phyloP scores from a whole-genome alignment of 1,140 invertebrate species.

The Gonioctena quinquepunctata region DNA sequence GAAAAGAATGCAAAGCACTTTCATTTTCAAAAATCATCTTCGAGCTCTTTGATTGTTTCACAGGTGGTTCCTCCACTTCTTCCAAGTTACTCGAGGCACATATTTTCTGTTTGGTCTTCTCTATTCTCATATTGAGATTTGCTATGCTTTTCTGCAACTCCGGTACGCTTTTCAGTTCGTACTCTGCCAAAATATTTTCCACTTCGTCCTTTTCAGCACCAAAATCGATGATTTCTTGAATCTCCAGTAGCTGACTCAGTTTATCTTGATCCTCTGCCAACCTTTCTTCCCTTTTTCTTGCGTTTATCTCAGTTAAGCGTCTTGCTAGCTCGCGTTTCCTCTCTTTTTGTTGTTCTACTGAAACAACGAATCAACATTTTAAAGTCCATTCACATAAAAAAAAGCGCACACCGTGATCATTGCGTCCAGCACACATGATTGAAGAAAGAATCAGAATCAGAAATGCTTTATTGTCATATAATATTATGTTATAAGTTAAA shows the following conservation, averaged over 20 bases:
- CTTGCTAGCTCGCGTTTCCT: slow-evolving; percentile 80
- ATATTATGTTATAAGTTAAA: no score
- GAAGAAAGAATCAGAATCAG: no score
- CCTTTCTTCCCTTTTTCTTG: slow-evolving; percentile 81
- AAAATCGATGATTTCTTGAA: slow-evolving; percentile 75
- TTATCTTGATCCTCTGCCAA: slow-evolving; percentile 87
- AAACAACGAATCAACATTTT: not conserved
- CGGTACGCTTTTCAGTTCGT: slow-evolving; percentile 62
- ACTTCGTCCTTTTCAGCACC: slow-evolving; percentile 67
- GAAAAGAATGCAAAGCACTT: slow-evolving; percentile 45
- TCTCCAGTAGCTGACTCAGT: slow-evolving; percentile 73
- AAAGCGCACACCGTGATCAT: no score
- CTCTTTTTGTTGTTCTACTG: slow-evolving; percentile 83
- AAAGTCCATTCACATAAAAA: no score
- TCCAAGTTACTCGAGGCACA: slow-evolving; percentile 66
- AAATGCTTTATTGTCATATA: no score
- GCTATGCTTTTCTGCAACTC: slow-evolving; percentile 77
- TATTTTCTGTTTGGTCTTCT: slow-evolving; percentile 79
- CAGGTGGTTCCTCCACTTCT: slow-evolving; percentile 61
- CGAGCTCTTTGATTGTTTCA: slow-evolving; percentile 49
- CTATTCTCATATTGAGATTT: slow-evolving; percentile 74
- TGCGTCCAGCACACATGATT: no score
- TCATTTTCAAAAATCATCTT: slow-evolving; percentile 53
- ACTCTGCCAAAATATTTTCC: slow-evolving; percentile 62
- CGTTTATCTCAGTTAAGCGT: slow-evolving; percentile 82